A percentile compares a stretch with the other conserved stretches of the same genome.
phyloP scores from a whole-genome alignment of 2,888 invertebrate species.

The Alsophila aescularia region DNA sequence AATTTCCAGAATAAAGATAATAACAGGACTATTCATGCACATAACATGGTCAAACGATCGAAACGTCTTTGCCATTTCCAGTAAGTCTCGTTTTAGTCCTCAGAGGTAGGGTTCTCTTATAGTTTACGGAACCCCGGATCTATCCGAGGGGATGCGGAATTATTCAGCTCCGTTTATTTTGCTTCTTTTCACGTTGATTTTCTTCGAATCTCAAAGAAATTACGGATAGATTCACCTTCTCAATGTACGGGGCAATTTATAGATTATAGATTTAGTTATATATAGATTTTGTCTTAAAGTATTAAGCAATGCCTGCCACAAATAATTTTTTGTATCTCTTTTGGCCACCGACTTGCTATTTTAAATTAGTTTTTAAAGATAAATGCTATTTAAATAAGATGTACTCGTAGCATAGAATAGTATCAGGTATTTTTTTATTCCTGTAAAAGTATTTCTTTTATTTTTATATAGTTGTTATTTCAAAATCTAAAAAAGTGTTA shows the following conservation, averaged over 20 bases:
- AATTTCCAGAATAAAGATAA: too few relatives aligned
- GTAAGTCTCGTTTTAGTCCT: conserved; percentile 37
- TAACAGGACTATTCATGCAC: too few relatives aligned
- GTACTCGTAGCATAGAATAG: background rate
- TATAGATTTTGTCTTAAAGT: background rate
- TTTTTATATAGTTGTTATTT: background rate
- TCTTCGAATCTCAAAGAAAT: conserved; percentile 33
- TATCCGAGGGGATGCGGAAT: conserved; percentile 64
- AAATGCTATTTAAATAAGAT: conserved; percentile 47
- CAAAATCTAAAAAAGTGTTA: background rate
- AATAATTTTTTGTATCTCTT: too few relatives aligned
- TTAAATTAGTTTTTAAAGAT: conserved; percentile 21
- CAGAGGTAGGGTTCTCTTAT: conserved; percentile 58
- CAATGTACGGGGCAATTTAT: conserved; percentile 29
- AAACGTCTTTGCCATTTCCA: conserved; percentile 38
- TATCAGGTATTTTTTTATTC: too few relatives aligned
- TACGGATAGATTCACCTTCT: conserved; percentile 28
- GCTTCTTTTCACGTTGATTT: conserved; percentile 45
- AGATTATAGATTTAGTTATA: too few relatives aligned
- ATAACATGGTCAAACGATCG: too few relatives aligned
- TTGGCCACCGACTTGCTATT: background rate
- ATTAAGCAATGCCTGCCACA: background rate
- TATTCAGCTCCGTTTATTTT: conserved; percentile 68
- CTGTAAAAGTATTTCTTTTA: background rate
- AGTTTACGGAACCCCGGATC: conserved; percentile 64